These are phyloP conservation scores for Echinometra lucunter DNA, from an alignment of 53 echinoderm and acorn worm species.

Conservation along the genomic window DNA sequence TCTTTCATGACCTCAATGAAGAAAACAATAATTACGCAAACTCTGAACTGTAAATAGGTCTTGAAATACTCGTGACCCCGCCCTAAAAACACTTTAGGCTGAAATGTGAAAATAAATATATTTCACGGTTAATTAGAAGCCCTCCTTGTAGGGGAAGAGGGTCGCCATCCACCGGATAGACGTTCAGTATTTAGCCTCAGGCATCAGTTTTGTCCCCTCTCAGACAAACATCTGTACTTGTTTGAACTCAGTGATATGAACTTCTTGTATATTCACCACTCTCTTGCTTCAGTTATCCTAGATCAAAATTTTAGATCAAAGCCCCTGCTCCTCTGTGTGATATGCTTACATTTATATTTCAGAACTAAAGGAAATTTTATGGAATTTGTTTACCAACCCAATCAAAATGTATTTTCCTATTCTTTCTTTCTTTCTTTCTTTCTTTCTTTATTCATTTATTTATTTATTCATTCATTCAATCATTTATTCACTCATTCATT, in stretches of 20 bases:
- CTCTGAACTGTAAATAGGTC: not conserved
- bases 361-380: no score
- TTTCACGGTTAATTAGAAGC: slow-evolving; percentile 46
- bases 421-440: no score
- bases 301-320: not conserved
- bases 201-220: not conserved
- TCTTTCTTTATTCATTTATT: no score
- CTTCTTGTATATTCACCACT: not conserved
- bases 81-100: slow-evolving; percentile 27
- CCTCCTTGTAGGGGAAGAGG: slow-evolving; percentile 29
- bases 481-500: no score
- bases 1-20: not conserved
- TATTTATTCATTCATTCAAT: no score
- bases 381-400: no score
- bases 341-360: no score
- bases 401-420: no score
- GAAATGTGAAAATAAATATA: slow-evolving; percentile 58
- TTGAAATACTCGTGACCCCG: slow-evolving; percentile 43
- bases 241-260: not conserved
- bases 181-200: slow-evolving; percentile 15
- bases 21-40: not conserved
- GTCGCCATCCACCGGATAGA: slow-evolving; percentile 50
- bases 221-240: not conserved
- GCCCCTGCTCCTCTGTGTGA: no score
- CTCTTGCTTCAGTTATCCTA: not conserved